Percentiles rank a stretch among this genome's conserved stretches.
These are phyloP conservation scores for Sphaerodactylus townsendi DNA, from an alignment of 2,113 vertebrate genomes.

Conservation along the genomic window DNA sequence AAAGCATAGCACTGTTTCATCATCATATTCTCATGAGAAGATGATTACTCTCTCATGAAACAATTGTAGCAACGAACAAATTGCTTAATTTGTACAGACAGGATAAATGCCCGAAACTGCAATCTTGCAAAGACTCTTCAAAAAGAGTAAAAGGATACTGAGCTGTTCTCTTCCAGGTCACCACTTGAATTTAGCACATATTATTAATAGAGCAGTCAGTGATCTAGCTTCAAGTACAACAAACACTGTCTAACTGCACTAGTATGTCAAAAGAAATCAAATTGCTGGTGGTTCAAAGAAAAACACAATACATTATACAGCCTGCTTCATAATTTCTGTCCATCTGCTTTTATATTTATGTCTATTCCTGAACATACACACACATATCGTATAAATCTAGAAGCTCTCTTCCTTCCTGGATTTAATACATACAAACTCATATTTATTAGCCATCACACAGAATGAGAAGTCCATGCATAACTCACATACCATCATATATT, in stretches of 20 bases:
- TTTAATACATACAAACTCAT: too few relatives aligned
- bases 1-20: constrained; percentile 19
- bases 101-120: constrained; percentile 50
- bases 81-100: constrained; percentile 52
- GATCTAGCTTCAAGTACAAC: not conserved
- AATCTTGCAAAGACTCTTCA: constrained; percentile 35
- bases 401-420: not conserved
- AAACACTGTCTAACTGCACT: constrained; percentile 18
- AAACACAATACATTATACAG: not conserved
- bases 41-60: constrained; percentile 16
- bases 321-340: constrained; percentile 10
- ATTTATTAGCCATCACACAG: not conserved
- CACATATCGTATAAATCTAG: not conserved
- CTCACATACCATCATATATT: not conserved
- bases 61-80: constrained; percentile 40
- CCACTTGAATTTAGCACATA: constrained; percentile 29
- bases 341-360: not conserved
- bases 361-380: not conserved
- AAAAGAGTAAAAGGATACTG: constrained; percentile 38
- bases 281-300: not conserved
- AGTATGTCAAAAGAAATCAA: not conserved
- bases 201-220: constrained; percentile 27
- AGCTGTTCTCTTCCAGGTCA: constrained; percentile 46
- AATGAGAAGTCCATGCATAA: not conserved
- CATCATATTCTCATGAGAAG: constrained; percentile 13